Evolutionary conservation across 1,140 invertebrate genomes (phyloP), one percentile per base, ranked within the genome.

Genomic region (Cotesia glomerata): DNA sequence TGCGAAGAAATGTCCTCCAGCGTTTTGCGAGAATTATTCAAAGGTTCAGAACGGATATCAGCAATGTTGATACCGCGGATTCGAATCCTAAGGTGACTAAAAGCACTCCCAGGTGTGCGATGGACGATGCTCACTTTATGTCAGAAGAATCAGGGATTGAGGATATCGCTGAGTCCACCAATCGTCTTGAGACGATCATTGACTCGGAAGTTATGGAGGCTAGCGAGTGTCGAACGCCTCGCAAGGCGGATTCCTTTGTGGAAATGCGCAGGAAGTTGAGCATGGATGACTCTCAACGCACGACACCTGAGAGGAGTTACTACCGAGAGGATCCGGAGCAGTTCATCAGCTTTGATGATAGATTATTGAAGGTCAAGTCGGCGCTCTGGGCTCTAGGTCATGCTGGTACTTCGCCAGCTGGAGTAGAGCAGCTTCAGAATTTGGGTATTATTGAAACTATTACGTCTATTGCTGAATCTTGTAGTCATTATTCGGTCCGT

Each of bases 331-430:
- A 85, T 9, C 49, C 65, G 4, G 80, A 86, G 39, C 79, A 77
- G 13, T 34, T 61, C 0, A 13, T 69, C 0, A 74, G 72, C 1
- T 71, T 81, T 13, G 80, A 81, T 11, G 78, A 76, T n/a, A 91
- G 93, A 76, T 91, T 93, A 35, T 82, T 93, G 1, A 90, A 92
- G 68, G 82, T 97, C 13, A 99, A 99, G 83, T 91, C 95, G 18
- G 94, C 96, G 0, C 82, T 99, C 0, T 99, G 97, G 97, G 93
- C 93, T 7, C 84, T 97, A 34, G 95, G 95, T 11, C 95, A 97
- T 81, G 89, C 94, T 16, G 94, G 93, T 2, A 92, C 92, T 0
- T 94, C 94, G 16, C 82, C 88, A 0, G 88, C 90, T 62, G 96
- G 96, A 0, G 87, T 95, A 11, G 88, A 92, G 39, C 90, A 93